A percentile compares a stretch with the other conserved stretches of the same genome.
Conservation (phyloP, 1,140 invertebrate genomes). For the Aphaenogaster ashmeadi region DNA sequence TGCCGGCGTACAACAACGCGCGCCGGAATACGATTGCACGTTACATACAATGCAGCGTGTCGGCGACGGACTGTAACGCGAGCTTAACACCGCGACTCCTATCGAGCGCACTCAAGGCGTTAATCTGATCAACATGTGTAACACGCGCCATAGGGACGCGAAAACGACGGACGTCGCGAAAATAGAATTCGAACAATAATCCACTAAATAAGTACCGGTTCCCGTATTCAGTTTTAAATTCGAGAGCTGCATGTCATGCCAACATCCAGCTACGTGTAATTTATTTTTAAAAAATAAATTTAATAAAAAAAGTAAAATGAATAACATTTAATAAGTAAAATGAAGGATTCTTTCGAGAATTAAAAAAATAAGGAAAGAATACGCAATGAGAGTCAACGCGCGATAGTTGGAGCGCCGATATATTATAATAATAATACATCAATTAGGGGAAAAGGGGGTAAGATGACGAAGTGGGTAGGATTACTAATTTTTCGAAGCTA, state of each 20-base stretch:
- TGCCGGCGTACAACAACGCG: neutral
- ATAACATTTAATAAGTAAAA: too few relatives aligned
- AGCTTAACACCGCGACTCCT: conserved; percentile 39
- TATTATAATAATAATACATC: too few relatives aligned
- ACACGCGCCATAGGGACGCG: neutral
- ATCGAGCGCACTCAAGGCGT: conserved; percentile 21
- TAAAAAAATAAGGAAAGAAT: too few relatives aligned
- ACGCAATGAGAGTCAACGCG: too few relatives aligned
- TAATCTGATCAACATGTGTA: conserved; percentile 6
- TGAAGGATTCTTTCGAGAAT: too few relatives aligned
- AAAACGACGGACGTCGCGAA: neutral
- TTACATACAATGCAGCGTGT: conserved; percentile 27
- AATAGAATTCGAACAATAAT: neutral
- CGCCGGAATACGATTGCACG: neutral
- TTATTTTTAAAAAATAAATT: neutral
- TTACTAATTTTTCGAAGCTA: too few relatives aligned
- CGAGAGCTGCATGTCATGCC: neutral
- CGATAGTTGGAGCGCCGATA: too few relatives aligned
- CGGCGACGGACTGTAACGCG: conserved; percentile 17
- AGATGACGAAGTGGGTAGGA: too few relatives aligned
- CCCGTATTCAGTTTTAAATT: neutral
- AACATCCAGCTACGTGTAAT: neutral
- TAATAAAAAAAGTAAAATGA: too few relatives aligned
- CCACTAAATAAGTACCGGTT: neutral
- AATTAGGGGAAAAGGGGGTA: too few relatives aligned